Percentiles rank a stretch among this genome's conserved stretches.
Conservation (phyloP, 1,140 invertebrate species). For the Artemia franciscana region DNA sequence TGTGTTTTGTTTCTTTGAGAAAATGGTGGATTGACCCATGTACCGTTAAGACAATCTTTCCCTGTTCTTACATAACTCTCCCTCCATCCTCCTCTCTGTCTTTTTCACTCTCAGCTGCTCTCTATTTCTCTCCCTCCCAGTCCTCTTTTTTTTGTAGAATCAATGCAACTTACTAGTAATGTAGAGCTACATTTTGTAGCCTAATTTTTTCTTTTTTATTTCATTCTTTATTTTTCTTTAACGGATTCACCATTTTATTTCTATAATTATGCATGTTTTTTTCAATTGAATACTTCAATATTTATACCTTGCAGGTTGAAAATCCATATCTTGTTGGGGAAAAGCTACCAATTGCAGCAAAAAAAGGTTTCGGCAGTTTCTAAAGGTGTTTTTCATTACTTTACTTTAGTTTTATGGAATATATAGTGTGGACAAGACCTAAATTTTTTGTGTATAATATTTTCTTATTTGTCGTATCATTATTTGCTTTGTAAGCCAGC, state of each 20-base stretch:
- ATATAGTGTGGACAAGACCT: no score
- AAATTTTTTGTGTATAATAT: no score
- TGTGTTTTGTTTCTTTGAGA: no score
- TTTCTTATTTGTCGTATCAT: no score
- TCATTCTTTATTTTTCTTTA: neutral
- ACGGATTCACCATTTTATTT: neutral
- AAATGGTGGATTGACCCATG: no score
- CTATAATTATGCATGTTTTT: neutral
- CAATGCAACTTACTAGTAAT: neutral
- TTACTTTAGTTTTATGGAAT: no score
- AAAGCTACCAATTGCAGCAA: slow-evolving; percentile 16
- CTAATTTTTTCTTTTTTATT: neutral
- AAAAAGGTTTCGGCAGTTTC: slow-evolving; percentile 15
- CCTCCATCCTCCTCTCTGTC: neutral
- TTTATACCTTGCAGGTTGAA: slow-evolving; percentile 10
- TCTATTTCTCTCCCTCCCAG: neutral
- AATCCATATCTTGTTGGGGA: slow-evolving; percentile 16
- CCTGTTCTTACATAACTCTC: neutral
- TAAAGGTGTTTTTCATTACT: no score
- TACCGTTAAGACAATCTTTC: no score
- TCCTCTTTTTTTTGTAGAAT: neutral
- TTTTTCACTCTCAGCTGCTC: neutral
- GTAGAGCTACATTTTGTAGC: neutral
- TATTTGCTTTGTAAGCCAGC: no score
- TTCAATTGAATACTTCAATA: slow-evolving; percentile 1